A percentile compares a stretch with the other conserved stretches of the same genome.
Conservation (phyloP, 2,797 vertebrate species). For the Micrastur ruficollis region DNA sequence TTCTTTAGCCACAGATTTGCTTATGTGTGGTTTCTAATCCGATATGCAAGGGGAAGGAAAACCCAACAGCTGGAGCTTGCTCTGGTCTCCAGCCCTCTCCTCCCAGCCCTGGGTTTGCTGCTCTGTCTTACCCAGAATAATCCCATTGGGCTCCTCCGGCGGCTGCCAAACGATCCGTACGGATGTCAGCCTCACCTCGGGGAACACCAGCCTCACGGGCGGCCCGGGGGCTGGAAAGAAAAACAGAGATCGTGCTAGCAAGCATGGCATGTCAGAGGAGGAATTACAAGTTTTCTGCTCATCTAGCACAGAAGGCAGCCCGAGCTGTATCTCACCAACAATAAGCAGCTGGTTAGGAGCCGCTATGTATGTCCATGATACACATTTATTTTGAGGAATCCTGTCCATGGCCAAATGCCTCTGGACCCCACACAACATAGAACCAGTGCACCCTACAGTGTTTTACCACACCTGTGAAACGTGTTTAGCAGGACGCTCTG, state of each 20-base stretch:
- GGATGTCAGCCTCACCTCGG: conserved; percentile 88
- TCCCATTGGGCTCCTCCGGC: conserved; percentile 88
- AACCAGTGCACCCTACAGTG: background rate
- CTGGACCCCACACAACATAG: background rate
- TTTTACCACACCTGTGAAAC: background rate
- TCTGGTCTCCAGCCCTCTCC: background rate
- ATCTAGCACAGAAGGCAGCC: accelerated
- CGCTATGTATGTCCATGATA: accelerated
- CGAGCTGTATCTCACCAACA: accelerated
- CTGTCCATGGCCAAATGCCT: background rate
- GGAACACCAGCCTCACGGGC: conserved; percentile 89
- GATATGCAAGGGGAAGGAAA: background rate
- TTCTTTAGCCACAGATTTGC: background rate
- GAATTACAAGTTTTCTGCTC: background rate
- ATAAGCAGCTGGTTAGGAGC: background rate
- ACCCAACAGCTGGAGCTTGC: background rate
- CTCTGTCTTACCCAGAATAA: conserved; percentile 86
- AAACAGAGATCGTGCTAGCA: background rate
- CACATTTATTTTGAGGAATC: background rate
- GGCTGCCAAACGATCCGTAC: conserved; percentile 93
- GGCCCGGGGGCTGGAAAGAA: conserved; percentile 85
- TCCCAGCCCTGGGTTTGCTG: background rate
- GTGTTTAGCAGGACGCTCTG: background rate
- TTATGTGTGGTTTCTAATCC: background rate
- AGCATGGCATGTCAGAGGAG: background rate